Base-by-base conservation (phyloP, 2,888 invertebrate genomes). In the Chesias legatella region DNA sequence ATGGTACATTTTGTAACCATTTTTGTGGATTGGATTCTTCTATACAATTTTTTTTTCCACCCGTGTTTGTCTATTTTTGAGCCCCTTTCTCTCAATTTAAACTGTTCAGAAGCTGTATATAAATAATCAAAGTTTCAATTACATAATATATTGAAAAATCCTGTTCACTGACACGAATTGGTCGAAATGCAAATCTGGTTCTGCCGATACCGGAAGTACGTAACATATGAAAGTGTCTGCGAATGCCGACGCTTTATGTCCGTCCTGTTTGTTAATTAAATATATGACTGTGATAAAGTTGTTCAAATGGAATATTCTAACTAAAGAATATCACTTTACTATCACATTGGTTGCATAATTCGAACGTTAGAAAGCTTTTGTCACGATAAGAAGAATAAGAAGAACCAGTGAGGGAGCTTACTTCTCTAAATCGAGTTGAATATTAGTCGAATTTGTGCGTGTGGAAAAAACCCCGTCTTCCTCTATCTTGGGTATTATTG, bases 121-220 rank as follows among this genome's bases (percentile, higher is more conserved):
- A 30, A 30, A 34, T 27, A 38, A 36, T 27, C 28, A 35, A 20
- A 29, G 10, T 28, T 17, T 45, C 13, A 17, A 17, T 17, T 45
- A 33, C 30, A 23, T 45, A 45, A 43, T 32, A 13, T 36, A 33
- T 45, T 22, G 10, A 35, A 32, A 34, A 24, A 25, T 10, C 13
- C 30, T 30, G 30, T 37, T 32, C 32, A 20, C 29, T 40, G 35
- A 29, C 44, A 39, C 22, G 13, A 36, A 32, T 33, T 35, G n/a
- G 22, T 35, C n/a, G 28, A 17, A 33, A 28, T 40, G 40, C 33
- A 38, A 39, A 39, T 44, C 39, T 43, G 44, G 35, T 40, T 48
- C 26, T 38, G 37, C 31, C 22, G 37, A 41, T 34, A 34, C 32
- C 42, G 33, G 45, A 42, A 45, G 32, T 36, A 43, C 7, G 25